Evolutionary conservation across 2,888 invertebrate species (phyloP).

Genomic region (Anoplius nigerrimus): DNA sequence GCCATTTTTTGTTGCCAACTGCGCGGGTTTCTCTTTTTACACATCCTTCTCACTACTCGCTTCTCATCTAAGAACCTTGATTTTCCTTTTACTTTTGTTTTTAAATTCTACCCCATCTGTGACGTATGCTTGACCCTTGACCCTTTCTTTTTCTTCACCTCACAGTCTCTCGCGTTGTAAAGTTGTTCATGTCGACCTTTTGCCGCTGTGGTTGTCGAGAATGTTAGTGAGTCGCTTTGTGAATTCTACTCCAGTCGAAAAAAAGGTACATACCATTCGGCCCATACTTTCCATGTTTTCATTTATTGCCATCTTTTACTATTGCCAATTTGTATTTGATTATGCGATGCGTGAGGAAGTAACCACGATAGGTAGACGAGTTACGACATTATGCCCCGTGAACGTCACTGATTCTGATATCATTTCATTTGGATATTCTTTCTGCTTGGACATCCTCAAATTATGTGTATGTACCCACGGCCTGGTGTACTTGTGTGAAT

Average conservation of each 20-base stretch:
- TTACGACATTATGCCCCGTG: too few species aligned
- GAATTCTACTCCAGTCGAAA: constrained; percentile 31
- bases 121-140: too few species aligned
- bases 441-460: too few species aligned
- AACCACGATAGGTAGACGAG: too few species aligned
- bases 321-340: constrained; percentile 67
- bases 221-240: constrained; percentile 33
- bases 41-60: constrained; percentile 18
- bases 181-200: constrained; percentile 26
- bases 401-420: too few species aligned
- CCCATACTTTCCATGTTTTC: constrained; percentile 19
- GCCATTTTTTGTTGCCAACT: constrained; percentile 39
- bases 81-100: too few species aligned
- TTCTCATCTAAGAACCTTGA: too few species aligned
- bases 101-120: neutral
- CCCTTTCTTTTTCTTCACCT: constrained; percentile 3
- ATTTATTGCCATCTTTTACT: constrained; percentile 6
- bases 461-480: too few species aligned
- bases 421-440: too few species aligned
- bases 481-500: too few species aligned
- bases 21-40: constrained; percentile 29
- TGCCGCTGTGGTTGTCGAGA: constrained; percentile 6
- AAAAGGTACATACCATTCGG: constrained; percentile 28
- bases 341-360: constrained; percentile 30
- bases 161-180: constrained; percentile 12